Evolutionary conservation across 1,140 invertebrate genomes (phyloP), one percentile per base, ranked within the genome.

Genomic region (Euura lappo): DNA sequence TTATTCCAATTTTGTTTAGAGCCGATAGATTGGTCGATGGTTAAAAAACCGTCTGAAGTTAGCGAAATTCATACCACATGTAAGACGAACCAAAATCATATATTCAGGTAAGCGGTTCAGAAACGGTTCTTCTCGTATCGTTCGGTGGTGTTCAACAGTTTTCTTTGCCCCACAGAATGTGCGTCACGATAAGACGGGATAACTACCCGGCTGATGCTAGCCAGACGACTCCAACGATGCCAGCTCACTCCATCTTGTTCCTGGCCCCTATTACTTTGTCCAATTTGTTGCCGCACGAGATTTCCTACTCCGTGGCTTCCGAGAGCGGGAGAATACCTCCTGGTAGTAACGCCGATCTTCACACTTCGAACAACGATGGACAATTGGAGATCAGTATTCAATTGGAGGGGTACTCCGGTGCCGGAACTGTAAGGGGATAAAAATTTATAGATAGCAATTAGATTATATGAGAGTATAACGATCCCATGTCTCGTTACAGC

Each of bases 211-310:
- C 88, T 42, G 94, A 95, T 74, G 69, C 79, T 13, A 80, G 75
- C 28, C 81, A 82, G 74, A 69, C 75, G 8, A 75, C 81, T 70
- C 81, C 82, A 69, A 81, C 87, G 7, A 90, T 95, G 70, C 95
- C 96, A 42, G 97, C 94, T 0, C 97, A 99, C 85, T 92, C 92
- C 6, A 93, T 99, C 70, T 93, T 91, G 5, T 86, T 99, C 43
- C 84, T 96, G 72, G 94, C 97, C 44, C 95, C 95, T 2, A 87
- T 99, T 0, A 93, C 93, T 13, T 79, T 99, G 81, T 91, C 91
- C 45, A 95, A 94, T 91, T 86, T 95, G 76, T 86, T 96, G 71
- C 94, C 94, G 4, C 89, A 93, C 73, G 94, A 95, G 81, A 79
- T 96, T 67, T 87, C 90, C 67, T 95, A 91, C 81, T 89, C 89